Base-by-base conservation (phyloP, 92 coral and sea anemone species). In the Siderastrea siderea region DNA sequence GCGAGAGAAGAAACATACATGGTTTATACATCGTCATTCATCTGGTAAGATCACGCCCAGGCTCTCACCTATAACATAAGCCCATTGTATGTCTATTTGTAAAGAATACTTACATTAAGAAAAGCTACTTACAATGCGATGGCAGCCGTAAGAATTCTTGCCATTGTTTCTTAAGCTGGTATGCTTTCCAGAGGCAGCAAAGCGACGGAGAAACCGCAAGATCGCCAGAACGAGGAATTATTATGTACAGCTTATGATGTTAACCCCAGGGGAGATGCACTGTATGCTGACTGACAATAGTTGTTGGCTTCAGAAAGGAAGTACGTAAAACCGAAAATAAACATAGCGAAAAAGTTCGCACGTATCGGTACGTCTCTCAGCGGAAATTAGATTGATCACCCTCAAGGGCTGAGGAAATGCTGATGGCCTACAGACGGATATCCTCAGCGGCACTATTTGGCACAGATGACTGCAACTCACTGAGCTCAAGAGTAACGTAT, bases 101-200 rank as follows among this genome's bases (percentile, higher is more conserved):
- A n/a, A 70, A 74, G 78, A 55, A 48, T 45, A 57, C 47, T 54
- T 69, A 47, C 67, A 54, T 8, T 54, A 45, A 9, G 75, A 82
- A 14, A 57, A 69, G 70, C 54, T 71, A 58, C 86, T 82, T 82
- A 82, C 86, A 82, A 57, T 45, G 57, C 48, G 47, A 82, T 46
- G 69, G 54, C 47, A 58, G 57, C 78, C 54, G 26, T n/a, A 14
- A 57, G 86, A 70, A 69, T 69, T 47, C 77, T 47, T 53, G 4
- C 51, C 86, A 82, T 68, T 69, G 49, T 68, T 62, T 70, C 12
- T 79, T 67, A 17, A 69, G 47, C 50, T 69, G 66, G 15, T 47
- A 12, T 57, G 11, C 63, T 51, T 50, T 44, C 57, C 26, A 11
- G 12, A 49, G 61, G 26, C 44, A 72, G 78, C 55, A 49, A 48